Conservation (phyloP, 2,888 invertebrate species). For the Acanthacorydalis orientalis region DNA sequence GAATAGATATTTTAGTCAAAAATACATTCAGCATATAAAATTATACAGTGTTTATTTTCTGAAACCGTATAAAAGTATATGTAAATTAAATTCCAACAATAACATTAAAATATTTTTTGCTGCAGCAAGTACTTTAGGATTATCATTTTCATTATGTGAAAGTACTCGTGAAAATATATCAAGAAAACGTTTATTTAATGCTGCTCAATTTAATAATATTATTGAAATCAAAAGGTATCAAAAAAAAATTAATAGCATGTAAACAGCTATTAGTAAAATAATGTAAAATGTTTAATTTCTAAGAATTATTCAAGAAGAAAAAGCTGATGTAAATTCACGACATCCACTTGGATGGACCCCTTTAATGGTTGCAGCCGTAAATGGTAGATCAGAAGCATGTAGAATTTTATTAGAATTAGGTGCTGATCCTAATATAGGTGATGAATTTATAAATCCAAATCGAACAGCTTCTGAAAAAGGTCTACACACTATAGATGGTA, state of each 20-base stretch:
- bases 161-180: constrained; percentile 19
- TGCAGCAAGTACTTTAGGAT: constrained; percentile 9
- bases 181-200: constrained; percentile 28
- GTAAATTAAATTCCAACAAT: too few species aligned
- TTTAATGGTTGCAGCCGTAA: constrained; percentile 69
- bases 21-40: too few species aligned
- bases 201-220: constrained; percentile 32
- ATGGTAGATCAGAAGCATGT: constrained; percentile 44
- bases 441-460: constrained; percentile 56
- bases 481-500: constrained; percentile 58
- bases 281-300: not conserved
- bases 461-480: constrained; percentile 46
- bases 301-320: constrained; percentile 27
- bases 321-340: constrained; percentile 44
- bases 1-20: too few species aligned
- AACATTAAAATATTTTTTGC: not conserved
- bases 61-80: too few species aligned
- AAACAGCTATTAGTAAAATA: not conserved
- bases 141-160: constrained; percentile 17
- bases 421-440: constrained; percentile 61
- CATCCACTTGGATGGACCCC: constrained; percentile 78
- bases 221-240: constrained; percentile 29
- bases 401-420: constrained; percentile 48
- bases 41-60: too few species aligned
- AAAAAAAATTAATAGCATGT: not conserved